Percentiles rank a stretch among this genome's conserved stretches.
Evolutionary conservation across 1,140 invertebrate genomes (phyloP).

Genomic region (Bombus impatiens): DNA sequence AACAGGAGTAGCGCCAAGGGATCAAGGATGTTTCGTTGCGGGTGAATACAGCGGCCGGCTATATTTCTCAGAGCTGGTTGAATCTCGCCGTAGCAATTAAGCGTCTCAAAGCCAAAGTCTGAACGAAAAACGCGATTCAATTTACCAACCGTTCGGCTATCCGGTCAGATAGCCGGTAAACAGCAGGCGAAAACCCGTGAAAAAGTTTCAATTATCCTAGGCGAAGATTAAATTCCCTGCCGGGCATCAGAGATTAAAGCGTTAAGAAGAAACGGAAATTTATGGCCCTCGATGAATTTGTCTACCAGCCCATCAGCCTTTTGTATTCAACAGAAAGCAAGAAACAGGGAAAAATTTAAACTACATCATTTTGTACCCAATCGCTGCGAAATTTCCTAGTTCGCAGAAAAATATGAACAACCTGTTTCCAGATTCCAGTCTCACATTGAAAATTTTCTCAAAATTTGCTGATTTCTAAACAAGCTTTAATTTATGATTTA

Average conservation of each 20-base stretch:
- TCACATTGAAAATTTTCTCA: no score
- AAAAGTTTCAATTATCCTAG: constrained; percentile 44
- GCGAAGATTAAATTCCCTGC: constrained; percentile 19
- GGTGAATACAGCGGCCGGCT: background rate
- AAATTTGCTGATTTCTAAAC: background rate
- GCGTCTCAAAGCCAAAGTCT: background rate
- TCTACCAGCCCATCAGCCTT: background rate
- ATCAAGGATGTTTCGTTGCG: background rate
- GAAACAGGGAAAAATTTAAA: background rate
- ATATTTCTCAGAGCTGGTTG: background rate
- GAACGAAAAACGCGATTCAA: constrained; percentile 2
- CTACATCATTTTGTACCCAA: background rate
- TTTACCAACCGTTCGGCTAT: background rate
- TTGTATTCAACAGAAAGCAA: background rate
- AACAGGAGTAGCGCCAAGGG: no score
- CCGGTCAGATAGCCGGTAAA: background rate
- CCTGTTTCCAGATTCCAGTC: no score
- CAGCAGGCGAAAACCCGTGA: background rate
- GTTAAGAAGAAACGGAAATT: constrained; percentile 12
- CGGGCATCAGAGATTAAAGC: constrained; percentile 31
- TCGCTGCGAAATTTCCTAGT: background rate
- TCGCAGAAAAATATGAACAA: background rate
- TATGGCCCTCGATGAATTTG: background rate
- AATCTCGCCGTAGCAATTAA: constrained; percentile 17
- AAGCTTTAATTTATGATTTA: background rate